These are phyloP conservation scores for Spondyliosoma cantharus DNA, from an alignment of 2,797 vertebrate genomes.

Conservation along the genomic window DNA sequence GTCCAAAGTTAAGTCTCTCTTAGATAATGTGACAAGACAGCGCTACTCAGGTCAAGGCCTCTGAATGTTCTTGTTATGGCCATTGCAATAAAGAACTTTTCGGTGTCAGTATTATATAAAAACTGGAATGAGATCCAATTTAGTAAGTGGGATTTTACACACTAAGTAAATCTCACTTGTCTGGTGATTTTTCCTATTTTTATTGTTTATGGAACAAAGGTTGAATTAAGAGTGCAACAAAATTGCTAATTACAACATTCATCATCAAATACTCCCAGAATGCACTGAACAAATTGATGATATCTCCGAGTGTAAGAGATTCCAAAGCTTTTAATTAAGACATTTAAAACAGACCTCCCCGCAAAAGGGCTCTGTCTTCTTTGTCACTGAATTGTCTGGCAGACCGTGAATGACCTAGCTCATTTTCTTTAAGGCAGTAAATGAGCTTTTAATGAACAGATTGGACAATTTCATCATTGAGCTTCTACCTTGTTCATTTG, in stretches of 20 bases:
- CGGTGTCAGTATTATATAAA: not conserved
- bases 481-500: slow-evolving; percentile 48
- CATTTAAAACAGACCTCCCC: slow-evolving; percentile 43
- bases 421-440: slow-evolving; percentile 53
- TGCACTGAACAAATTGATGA: slow-evolving; percentile 12
- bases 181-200: not conserved
- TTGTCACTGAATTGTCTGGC: slow-evolving; percentile 43
- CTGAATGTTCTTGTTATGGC: not conserved
- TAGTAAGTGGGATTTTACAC: not conserved
- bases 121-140: not conserved
- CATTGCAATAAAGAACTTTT: not conserved
- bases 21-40: too few relatives aligned
- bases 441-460: slow-evolving; percentile 69
- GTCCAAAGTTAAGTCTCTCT: too few relatives aligned
- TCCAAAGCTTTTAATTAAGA: slow-evolving; percentile 52
- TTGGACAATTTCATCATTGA: slow-evolving; percentile 53
- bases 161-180: slow-evolving; percentile 1
- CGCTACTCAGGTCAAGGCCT: not conserved
- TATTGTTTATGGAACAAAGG: not conserved
- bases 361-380: slow-evolving; percentile 39
- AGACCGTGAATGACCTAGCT: slow-evolving; percentile 57
- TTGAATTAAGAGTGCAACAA: slow-evolving; percentile 6
- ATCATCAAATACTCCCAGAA: slow-evolving; percentile 13
- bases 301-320: slow-evolving; percentile 25
- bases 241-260: slow-evolving; percentile 20